Evolutionary conservation across 1,140 invertebrate genomes (phyloP).

Genomic region (Gerris buenoi): DNA sequence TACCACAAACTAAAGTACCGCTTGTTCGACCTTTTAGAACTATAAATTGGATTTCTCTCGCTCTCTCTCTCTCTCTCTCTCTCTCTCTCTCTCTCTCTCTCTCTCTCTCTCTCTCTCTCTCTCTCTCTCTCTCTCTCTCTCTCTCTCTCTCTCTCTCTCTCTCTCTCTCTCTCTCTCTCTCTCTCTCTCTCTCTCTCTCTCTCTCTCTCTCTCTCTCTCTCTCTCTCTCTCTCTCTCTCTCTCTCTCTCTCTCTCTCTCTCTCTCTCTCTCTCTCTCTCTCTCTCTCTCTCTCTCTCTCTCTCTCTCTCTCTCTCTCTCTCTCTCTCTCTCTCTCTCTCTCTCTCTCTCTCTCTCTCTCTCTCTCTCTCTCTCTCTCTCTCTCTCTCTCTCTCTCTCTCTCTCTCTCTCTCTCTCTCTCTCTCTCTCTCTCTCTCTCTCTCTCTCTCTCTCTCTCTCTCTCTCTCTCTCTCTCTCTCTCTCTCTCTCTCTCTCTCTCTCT

Average conservation of each 20-base stretch:
- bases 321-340: slow-evolving; percentile 6
- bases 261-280: slow-evolving; percentile 11
- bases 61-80: no score
- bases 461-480: slow-evolving; percentile 8
- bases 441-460: slow-evolving; percentile 17
- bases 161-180: slow-evolving; percentile 21
- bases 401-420: slow-evolving; percentile 18
- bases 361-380: slow-evolving; percentile 7
- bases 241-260: slow-evolving; percentile 18
- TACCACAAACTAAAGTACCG: no score
- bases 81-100: slow-evolving; percentile 21
- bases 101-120: slow-evolving; percentile 21
- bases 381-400: slow-evolving; percentile 11
- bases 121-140: slow-evolving; percentile 21
- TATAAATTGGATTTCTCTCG: slow-evolving; percentile 21
- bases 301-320: slow-evolving; percentile 11
- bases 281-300: slow-evolving; percentile 12
- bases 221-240: slow-evolving; percentile 21
- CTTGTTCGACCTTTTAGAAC: no score
- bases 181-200: slow-evolving; percentile 21
- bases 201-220: slow-evolving; percentile 21
- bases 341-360: slow-evolving; percentile 10
- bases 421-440: slow-evolving; percentile 15
- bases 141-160: slow-evolving; percentile 21
- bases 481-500: background rate